phyloP scores from a whole-genome alignment of 2,888 invertebrate genomes.

The Tachina grossa region DNA sequence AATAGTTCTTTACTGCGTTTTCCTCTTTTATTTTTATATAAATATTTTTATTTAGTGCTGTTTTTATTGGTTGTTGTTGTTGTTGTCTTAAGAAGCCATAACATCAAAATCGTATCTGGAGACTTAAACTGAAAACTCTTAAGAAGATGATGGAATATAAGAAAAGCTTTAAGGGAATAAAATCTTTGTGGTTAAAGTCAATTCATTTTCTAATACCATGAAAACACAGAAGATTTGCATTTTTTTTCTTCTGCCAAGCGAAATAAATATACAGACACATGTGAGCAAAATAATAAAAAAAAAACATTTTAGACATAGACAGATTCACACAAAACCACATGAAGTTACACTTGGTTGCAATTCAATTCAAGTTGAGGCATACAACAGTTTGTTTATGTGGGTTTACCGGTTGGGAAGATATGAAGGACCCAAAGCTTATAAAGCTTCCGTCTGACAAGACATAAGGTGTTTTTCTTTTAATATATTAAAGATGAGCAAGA shows the following conservation, averaged over 20 bases:
- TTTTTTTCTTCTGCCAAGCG: neutral
- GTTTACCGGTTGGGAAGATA: neutral
- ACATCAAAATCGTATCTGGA: conserved; percentile 61
- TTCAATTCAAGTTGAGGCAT: conserved; percentile 54
- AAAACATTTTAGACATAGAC: neutral
- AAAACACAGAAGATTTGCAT: conserved; percentile 19
- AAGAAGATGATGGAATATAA: conserved; percentile 14
- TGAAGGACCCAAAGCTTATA: conserved; percentile 41
- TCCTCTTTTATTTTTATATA: conserved; percentile 19
- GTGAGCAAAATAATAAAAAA: neutral
- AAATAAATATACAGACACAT: conserved; percentile 10
- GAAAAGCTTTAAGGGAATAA: conserved; percentile 19
- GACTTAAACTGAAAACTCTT: conserved; percentile 56
- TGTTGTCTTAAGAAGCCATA: conserved; percentile 60
- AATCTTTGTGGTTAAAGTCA: conserved; percentile 67
- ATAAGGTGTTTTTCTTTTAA: conserved; percentile 44
- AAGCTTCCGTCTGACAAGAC: conserved; percentile 35
- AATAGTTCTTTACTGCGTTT: neutral
- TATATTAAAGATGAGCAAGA: too few species aligned
- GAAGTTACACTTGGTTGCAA: conserved; percentile 49
- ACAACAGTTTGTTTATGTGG: conserved; percentile 36
- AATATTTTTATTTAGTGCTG: conserved; percentile 37
- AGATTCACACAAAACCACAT: conserved; percentile 12
- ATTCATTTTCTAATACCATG: conserved; percentile 60
- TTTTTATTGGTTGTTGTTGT: conserved; percentile 33